Evolutionary conservation across 1,140 invertebrate genomes (phyloP).

Genomic region (Chironomus striatipennis): DNA sequence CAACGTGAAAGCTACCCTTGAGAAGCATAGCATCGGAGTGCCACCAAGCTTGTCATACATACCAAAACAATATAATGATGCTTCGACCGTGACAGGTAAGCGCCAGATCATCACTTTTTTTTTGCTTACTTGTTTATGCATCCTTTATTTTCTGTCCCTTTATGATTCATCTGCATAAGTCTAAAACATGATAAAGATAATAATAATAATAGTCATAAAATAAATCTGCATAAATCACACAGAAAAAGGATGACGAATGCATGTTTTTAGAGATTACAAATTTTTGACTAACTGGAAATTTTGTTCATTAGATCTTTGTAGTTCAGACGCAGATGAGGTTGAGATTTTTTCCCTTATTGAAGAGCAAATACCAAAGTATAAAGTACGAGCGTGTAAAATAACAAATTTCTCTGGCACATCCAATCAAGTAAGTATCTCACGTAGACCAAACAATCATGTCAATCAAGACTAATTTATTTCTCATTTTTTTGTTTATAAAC

Average conservation of each 20-base stretch:
- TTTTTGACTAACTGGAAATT: too few species aligned
- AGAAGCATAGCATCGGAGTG: neutral
- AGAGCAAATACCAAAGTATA: slow-evolving; percentile 92
- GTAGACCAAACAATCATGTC: neutral
- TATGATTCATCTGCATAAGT: neutral
- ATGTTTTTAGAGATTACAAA: too few species aligned
- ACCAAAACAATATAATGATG: slow-evolving; percentile 5
- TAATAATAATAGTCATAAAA: too few species aligned
- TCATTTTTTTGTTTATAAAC: neutral
- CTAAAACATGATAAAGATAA: too few species aligned
- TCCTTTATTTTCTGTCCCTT: neutral
- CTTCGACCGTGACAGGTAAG: slow-evolving; percentile 7
- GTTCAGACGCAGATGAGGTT: slow-evolving; percentile 79
- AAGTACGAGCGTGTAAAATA: slow-evolving; percentile 83
- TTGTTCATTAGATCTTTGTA: slow-evolving; percentile 74
- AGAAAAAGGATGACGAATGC: too few species aligned
- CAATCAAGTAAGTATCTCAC: slow-evolving; percentile 50
- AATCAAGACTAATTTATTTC: neutral
- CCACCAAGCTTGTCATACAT: neutral
- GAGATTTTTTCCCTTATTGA: slow-evolving; percentile 90
- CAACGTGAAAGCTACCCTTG: neutral
- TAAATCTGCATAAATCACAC: too few species aligned
- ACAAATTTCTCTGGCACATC: slow-evolving; percentile 93
- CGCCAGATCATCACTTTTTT: neutral
- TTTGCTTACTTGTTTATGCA: neutral